Conservation (phyloP, 2,113 vertebrate species). For the Ploceus nigricollis region DNA sequence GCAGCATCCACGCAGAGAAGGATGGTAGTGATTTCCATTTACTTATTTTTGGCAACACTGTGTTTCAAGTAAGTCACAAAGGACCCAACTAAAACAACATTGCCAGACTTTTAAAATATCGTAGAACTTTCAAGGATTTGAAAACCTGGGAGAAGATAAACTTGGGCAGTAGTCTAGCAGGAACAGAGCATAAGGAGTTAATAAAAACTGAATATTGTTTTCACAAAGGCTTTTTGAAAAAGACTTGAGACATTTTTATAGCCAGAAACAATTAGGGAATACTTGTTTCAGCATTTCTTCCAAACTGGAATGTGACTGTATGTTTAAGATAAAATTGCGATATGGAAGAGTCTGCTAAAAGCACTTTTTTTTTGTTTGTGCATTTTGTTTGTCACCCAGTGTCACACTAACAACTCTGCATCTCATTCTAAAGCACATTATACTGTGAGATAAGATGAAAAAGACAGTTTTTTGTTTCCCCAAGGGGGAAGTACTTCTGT, state of each 20-base stretch:
- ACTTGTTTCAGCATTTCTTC: constrained; percentile 78
- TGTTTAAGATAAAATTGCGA: constrained; percentile 85
- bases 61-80: not conserved
- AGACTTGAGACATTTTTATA: constrained; percentile 76
- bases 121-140: not conserved
- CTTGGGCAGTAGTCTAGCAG: constrained; percentile 12
- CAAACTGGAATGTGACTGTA: constrained; percentile 73
- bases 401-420: constrained; percentile 84
- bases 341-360: constrained; percentile 81
- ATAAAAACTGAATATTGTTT: constrained; percentile 73
- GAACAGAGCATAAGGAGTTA: constrained; percentile 70
- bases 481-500: constrained; percentile 83
- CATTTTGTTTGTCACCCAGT: constrained; percentile 85
- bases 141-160: constrained; percentile 34
- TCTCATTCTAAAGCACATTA: constrained; percentile 85
- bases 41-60: not conserved
- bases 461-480: constrained; percentile 84
- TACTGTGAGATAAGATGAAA: constrained; percentile 81
- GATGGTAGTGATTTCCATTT: not conserved
- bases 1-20: not conserved
- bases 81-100: not conserved
- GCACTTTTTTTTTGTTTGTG: constrained; percentile 84
- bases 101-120: not conserved
- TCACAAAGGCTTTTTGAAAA: constrained; percentile 74
- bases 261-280: constrained; percentile 83